phyloP scores from a whole-genome alignment of 2,888 invertebrate genomes.

The Rhagophthalmus giganteus region DNA sequence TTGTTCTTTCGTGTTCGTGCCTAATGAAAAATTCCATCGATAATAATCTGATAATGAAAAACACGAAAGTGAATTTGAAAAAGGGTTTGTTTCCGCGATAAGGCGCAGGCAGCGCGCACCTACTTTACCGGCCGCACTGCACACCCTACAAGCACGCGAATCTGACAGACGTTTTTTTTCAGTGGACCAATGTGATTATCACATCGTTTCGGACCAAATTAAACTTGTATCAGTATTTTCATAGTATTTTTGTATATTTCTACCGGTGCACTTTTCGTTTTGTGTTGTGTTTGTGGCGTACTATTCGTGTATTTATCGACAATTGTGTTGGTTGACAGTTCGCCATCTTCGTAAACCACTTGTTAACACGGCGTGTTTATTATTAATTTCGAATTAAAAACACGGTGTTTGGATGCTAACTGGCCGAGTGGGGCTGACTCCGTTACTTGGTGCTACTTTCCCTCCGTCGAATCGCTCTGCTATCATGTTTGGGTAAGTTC shows the following conservation, averaged over 20 bases:
- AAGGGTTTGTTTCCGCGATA: slow-evolving; percentile 9
- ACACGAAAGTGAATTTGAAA: slow-evolving; percentile 8
- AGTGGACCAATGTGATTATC: slow-evolving; percentile 54
- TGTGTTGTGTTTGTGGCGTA: slow-evolving; percentile 47
- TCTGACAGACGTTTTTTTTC: slow-evolving; percentile 54
- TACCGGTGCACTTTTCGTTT: slow-evolving; percentile 43
- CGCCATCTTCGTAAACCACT: slow-evolving; percentile 56
- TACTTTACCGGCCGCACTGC: slow-evolving; percentile 46
- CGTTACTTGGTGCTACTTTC: slow-evolving; percentile 19
- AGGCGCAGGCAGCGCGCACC: slow-evolving; percentile 2
- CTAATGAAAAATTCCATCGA: slow-evolving; percentile 6
- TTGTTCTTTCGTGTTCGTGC: background rate
- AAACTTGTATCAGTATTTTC: slow-evolving; percentile 49
- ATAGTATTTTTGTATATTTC: slow-evolving; percentile 53
- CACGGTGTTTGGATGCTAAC: slow-evolving; percentile 21
- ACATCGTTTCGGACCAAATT: slow-evolving; percentile 52
- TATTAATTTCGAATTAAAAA: slow-evolving; percentile 41
- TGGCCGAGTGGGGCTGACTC: slow-evolving; percentile 25
- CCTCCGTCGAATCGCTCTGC: slow-evolving; percentile 20
- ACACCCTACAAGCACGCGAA: slow-evolving; percentile 49
- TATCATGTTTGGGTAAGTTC: slow-evolving; percentile 39
- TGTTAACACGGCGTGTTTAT: slow-evolving; percentile 53
- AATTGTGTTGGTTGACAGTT: slow-evolving; percentile 43
- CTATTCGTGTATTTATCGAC: slow-evolving; percentile 43
- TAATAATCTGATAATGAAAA: slow-evolving; percentile 9